Evolutionary conservation across 2,797 vertebrate species (phyloP).

Genomic region (Pseudochirops cupreus): DNA sequence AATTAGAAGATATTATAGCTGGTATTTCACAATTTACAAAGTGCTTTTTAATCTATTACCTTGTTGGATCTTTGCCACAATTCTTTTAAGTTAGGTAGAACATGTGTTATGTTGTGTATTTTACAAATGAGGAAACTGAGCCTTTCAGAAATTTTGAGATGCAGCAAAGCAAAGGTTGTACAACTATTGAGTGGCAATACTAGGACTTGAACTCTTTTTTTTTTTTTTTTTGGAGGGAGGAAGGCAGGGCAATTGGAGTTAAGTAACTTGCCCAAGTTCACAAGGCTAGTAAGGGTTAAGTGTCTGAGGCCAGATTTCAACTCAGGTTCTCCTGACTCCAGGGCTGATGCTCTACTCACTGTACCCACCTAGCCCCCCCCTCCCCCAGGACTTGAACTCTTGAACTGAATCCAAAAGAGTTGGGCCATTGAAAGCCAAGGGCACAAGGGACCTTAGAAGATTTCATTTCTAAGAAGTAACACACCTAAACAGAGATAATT

Average conservation of each 20-base stretch:
- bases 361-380: too few relatives aligned
- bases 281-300: too few relatives aligned
- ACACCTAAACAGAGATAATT: not conserved
- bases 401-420: not conserved
- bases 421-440: not conserved
- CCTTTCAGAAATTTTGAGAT: not conserved
- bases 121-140: not conserved
- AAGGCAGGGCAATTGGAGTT: too few relatives aligned
- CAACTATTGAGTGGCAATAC: not conserved
- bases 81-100: not conserved
- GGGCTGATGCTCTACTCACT: too few relatives aligned
- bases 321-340: too few relatives aligned
- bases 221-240: too few relatives aligned
- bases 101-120: not conserved
- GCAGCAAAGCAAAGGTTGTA: not conserved
- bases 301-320: too few relatives aligned
- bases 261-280: too few relatives aligned
- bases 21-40: not conserved
- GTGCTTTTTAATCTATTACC: not conserved
- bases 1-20: not conserved
- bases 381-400: not conserved
- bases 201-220: not conserved
- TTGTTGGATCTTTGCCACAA: not conserved
- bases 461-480: not conserved
- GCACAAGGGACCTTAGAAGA: not conserved